Base-by-base conservation (phyloP, 2,888 invertebrate species). In the Unio pictorum region DNA sequence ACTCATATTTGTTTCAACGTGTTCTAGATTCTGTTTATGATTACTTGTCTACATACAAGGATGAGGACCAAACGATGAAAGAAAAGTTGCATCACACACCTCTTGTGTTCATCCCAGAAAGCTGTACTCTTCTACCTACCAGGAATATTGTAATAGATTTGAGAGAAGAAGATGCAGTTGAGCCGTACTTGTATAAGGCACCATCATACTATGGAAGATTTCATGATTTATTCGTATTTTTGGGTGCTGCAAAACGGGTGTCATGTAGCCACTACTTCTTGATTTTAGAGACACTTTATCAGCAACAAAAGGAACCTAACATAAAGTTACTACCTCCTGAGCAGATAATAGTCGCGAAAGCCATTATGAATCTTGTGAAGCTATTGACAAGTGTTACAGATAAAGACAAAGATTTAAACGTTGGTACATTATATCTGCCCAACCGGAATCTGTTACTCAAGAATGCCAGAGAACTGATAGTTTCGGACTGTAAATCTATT, bases 171-270 rank as follows among this genome's bases (percentile, higher is more conserved):
- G 61, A 61, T 20, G 65, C 71, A 56, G 71, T 79, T 18, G 71
- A 67, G 30, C 76, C 73, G 11, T 79, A 71, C 54, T 59, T 75
- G 17, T 72, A 69, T 55, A n/a, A 30, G 26, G 67, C 69, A 18
- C 76, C 79, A 2, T 59, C 28, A 20, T 63, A 66, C 28, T 75
- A 68, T 34, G 69, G 69, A 15, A 55, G 59, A 28, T 76, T 61
- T 56, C 66, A 65, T 56, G 54, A 63, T 0, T 26, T 79, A 7
- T 79, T 76, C 70, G 59, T 69, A 63, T 15, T 79, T 15, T 76
- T 76, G 15, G 68, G 68, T 57, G 34, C 57, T 56, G 55, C 11
- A 45, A 45, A 45, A 15, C 1, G 45, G 45, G 45, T 45, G 45
- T 15, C 45, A 45, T 45, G 45, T 45, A 45, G 15, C 45, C 45